Percentiles rank a stretch among this genome's conserved stretches.
Conservation (phyloP, 2,797 vertebrate species). For the Atherinosoma microstoma region DNA sequence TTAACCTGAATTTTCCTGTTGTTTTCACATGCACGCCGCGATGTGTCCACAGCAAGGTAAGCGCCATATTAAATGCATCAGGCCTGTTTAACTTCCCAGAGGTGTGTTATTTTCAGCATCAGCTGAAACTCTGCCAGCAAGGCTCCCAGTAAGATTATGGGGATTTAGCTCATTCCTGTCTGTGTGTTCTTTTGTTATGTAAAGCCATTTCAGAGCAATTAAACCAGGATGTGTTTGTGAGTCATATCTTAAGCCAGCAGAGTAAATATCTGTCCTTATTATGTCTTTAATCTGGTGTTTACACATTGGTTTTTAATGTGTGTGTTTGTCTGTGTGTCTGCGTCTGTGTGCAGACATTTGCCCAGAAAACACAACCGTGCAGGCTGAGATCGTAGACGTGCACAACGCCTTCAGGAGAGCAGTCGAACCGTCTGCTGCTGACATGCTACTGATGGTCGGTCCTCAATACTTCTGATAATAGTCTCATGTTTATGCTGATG, state of each 20-base stretch:
- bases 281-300: constrained; percentile 52
- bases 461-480: not conserved
- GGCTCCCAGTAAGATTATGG: constrained; percentile 37
- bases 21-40: constrained; percentile 3
- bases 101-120: constrained; percentile 16
- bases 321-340: constrained; percentile 18
- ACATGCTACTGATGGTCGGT: constrained; percentile 84
- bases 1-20: constrained; percentile 28
- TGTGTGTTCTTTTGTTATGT: constrained; percentile 35
- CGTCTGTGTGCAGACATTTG: constrained; percentile 60
- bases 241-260: constrained; percentile 28
- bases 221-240: constrained; percentile 54
- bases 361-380: constrained; percentile 48
- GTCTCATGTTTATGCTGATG: no score
- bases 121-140: constrained; percentile 6
- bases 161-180: constrained; percentile 31
- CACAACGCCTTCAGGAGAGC: constrained; percentile 76
- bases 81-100: not conserved
- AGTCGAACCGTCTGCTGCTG: constrained; percentile 65
- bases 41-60: constrained; percentile 71
- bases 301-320: constrained; percentile 14
- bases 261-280: constrained; percentile 49
- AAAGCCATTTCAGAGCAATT: constrained; percentile 41
- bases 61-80: constrained; percentile 9
- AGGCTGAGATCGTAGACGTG: constrained; percentile 68